Conservation (phyloP, 2,113 vertebrate genomes). For the Acinonyx jubatus region DNA sequence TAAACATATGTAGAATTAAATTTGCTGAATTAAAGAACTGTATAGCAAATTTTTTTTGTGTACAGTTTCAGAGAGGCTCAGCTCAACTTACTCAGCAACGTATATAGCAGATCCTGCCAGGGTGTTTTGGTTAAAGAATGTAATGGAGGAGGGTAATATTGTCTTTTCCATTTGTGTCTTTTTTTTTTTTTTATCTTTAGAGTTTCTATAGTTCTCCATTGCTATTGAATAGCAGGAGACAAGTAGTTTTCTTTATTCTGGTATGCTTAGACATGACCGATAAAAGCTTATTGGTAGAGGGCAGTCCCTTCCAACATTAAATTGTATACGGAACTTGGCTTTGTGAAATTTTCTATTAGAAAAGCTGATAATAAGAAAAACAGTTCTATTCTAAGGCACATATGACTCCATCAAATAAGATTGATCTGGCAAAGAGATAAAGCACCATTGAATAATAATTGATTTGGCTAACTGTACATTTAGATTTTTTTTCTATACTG, state of each 20-base stretch:
- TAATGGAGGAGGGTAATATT: not conserved
- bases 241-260: not conserved
- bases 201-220: not conserved
- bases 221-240: not conserved
- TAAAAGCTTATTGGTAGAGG: not conserved
- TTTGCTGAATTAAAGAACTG: not conserved
- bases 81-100: not conserved
- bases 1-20: not conserved
- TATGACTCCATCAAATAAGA: not conserved
- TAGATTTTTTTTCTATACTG: not conserved
- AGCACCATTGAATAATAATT: not conserved
- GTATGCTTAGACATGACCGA: not conserved
- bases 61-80: not conserved
- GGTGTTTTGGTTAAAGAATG: not conserved
- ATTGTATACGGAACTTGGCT: not conserved
- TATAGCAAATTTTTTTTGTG: constrained; percentile 19
- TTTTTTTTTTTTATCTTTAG: not conserved
- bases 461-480: not conserved
- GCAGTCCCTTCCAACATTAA: not conserved
- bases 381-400: not conserved
- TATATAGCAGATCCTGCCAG: not conserved
- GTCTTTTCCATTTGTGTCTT: not conserved
- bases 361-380: not conserved
- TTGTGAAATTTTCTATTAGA: constrained; percentile 26
- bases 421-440: not conserved